A percentile compares a stretch with the other conserved stretches of the same genome.
Evolutionary conservation across 1,140 invertebrate species (phyloP).

Genomic region (Pantala flavescens): DNA sequence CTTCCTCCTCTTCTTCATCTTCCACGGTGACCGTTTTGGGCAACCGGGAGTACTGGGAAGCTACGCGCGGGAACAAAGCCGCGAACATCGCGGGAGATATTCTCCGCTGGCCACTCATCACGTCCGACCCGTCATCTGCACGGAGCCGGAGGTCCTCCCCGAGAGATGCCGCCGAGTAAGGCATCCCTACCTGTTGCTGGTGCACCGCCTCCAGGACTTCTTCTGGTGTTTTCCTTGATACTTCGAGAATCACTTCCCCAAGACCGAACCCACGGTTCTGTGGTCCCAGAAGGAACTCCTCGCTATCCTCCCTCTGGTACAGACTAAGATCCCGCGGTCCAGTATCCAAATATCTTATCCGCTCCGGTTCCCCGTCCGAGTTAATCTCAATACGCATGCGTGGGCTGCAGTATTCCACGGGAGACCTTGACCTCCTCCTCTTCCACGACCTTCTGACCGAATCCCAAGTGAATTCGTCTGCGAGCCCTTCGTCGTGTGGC

Average conservation of each 20-base stretch:
- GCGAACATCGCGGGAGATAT: neutral
- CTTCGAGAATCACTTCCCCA: neutral
- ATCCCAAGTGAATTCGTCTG: too few relatives aligned
- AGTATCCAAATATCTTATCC: neutral
- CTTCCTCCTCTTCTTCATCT: neutral
- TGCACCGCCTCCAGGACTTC: neutral
- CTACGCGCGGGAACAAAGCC: neutral
- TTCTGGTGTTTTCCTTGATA: neutral
- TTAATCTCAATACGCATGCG: neutral
- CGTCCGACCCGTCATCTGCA: neutral
- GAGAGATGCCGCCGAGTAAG: neutral
- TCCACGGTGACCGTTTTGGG: neutral
- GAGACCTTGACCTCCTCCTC: neutral
- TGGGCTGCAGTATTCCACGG: neutral
- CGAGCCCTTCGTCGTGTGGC: too few relatives aligned
- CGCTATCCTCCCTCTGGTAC: neutral
- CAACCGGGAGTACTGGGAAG: neutral
- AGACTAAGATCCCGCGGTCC: neutral
- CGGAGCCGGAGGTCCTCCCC: neutral
- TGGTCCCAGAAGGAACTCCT: neutral
- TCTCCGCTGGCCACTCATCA: neutral
- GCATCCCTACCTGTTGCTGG: neutral
- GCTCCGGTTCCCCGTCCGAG: neutral
- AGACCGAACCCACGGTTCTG: neutral
- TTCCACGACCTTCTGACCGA: neutral